phyloP scores from a whole-genome alignment of 2,888 invertebrate genomes.

The Himalopsyche anomala region DNA sequence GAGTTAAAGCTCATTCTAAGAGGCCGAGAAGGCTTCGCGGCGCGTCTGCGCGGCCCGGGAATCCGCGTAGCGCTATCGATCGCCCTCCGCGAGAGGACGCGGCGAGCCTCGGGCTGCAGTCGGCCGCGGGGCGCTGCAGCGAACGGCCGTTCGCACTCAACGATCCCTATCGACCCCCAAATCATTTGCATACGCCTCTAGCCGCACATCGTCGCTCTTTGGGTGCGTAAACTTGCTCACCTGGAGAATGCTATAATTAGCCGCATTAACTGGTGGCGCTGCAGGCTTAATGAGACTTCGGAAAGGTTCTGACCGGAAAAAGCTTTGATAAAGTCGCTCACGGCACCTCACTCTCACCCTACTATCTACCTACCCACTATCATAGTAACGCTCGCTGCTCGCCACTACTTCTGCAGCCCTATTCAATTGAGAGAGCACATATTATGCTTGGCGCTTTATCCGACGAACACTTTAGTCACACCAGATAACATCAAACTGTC shows the following conservation, averaged over 20 bases:
- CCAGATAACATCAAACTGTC: not conserved
- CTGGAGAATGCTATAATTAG: slow-evolving; percentile 54
- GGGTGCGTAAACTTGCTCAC: slow-evolving; percentile 51
- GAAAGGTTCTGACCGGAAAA: slow-evolving; percentile 44
- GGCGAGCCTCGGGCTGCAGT: slow-evolving; percentile 58
- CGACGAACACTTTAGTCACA: not conserved
- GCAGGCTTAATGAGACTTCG: slow-evolving; percentile 18
- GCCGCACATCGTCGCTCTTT: slow-evolving; percentile 34
- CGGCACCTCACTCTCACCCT: slow-evolving; percentile 14
- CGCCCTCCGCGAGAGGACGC: slow-evolving; percentile 68
- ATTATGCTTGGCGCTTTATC: not conserved
- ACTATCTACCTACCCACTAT: not conserved
- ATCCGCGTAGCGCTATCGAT: slow-evolving; percentile 67
- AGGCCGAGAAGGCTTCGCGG: slow-evolving; percentile 56
- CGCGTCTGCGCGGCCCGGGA: slow-evolving; percentile 67
- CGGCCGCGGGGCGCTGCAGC: slow-evolving; percentile 42
- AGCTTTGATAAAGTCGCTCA: slow-evolving; percentile 17
- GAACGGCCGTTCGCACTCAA: not conserved
- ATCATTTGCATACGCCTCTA: slow-evolving; percentile 36
- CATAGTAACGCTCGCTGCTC: not conserved
- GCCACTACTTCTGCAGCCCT: not conserved
- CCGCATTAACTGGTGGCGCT: slow-evolving; percentile 50
- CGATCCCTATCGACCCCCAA: slow-evolving; percentile 27
- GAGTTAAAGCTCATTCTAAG: slow-evolving; percentile 43
- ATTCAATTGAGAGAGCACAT: slow-evolving; percentile 15